phyloP scores from a whole-genome alignment of 2,797 vertebrate genomes.

The Pitangus sulphuratus region DNA sequence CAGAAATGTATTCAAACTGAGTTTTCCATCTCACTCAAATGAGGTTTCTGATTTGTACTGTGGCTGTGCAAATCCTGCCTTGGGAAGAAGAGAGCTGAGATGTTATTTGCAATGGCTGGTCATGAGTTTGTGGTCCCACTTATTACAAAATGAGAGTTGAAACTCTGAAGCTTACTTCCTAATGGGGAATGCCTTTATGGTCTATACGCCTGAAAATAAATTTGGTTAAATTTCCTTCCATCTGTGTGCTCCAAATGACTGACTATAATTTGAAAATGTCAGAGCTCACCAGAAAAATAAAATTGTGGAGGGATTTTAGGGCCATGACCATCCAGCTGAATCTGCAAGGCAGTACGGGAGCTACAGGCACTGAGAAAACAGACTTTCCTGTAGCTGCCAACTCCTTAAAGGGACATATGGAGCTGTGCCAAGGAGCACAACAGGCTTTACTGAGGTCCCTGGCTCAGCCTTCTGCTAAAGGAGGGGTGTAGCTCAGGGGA shows the following conservation, averaged over 20 bases:
- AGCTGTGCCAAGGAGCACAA: background rate
- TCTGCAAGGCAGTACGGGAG: background rate
- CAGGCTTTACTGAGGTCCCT: background rate
- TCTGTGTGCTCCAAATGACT: conserved; percentile 9
- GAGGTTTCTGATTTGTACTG: background rate
- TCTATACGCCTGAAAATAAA: background rate
- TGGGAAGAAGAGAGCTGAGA: background rate
- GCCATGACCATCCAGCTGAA: background rate
- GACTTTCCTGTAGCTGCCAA: background rate
- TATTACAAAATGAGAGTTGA: background rate
- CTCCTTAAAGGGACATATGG: accelerated
- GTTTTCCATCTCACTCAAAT: background rate
- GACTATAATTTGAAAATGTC: conserved; percentile 18
- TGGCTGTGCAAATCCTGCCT: background rate
- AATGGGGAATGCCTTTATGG: background rate
- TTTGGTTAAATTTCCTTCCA: conserved; percentile 3
- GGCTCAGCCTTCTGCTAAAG: background rate
- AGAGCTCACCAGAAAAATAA: background rate
- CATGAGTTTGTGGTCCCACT: background rate
- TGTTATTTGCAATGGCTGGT: background rate
- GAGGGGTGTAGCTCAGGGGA: background rate
- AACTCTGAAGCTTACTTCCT: background rate
- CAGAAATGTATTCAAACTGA: background rate
- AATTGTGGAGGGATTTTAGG: background rate
- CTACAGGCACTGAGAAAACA: background rate